Evolutionary conservation across 2,888 invertebrate species (phyloP), one percentile per base, ranked within the genome.

Genomic region (Eupithecia dodoneata): DNA sequence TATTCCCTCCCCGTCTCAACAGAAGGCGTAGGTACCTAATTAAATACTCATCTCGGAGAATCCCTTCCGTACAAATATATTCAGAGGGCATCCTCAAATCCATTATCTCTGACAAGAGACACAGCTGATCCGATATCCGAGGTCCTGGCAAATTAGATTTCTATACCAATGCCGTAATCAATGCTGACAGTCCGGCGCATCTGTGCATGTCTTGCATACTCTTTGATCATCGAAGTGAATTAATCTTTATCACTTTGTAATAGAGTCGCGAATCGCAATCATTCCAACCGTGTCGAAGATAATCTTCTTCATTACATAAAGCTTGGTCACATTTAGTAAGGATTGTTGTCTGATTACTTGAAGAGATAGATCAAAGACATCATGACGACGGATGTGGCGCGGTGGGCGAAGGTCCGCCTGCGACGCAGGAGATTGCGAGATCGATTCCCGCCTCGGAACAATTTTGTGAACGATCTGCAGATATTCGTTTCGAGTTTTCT

Each of bases 161-260:
- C 88, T 89, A 91, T 90, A 90, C 90, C 83, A 87, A 88, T 86
- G 89, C 85, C 88, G 90, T 93, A 93, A 94, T 92, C 92, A 94
- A 91, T 88, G 86, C 87, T 90, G 93, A 92, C 93, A 91, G 87
- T 91, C 89, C 85, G 85, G 90, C 91, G 90, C 94, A 94, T 93
- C 94, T 94, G 94, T 84, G 91, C 80, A 72, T 87, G 83, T 81
- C 83, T 83, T 81, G 81, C 84, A 83, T 84, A 84, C 76, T 80
- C 73, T 74, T 73, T 47, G 59, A 72, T 59, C 12, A n/a, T 49
- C 71, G 78, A 72, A 63, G 76, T 72, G 88, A 82, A 85, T 73
- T 83, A 80, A 80, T 84, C 87, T 80, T 81, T 90, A 88, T 75
- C 12, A 0, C 0, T n/a, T 45, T 4, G 4, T 0, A 0, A 69